Percentiles rank a stretch among this genome's conserved stretches.
These are phyloP conservation scores for Drosophila pseudoobscura DNA, from an alignment of 1,140 invertebrate species.

Conservation along the genomic window DNA sequence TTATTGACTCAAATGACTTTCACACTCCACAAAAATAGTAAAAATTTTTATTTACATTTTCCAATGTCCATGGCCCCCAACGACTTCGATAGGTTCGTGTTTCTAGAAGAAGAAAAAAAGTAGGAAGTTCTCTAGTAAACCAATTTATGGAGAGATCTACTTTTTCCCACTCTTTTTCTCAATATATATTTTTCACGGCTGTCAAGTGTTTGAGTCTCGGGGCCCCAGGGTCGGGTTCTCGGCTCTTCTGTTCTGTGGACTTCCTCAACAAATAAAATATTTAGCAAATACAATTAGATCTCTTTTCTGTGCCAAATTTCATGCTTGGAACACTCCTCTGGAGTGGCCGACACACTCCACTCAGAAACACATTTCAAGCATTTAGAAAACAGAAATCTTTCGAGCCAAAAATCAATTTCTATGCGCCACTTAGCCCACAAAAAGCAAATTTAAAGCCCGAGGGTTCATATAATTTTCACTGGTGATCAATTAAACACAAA, in stretches of 20 bases:
- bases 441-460: slow-evolving; percentile 25
- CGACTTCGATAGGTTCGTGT: slow-evolving; percentile 40
- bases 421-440: slow-evolving; percentile 36
- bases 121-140: slow-evolving; percentile 45
- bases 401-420: slow-evolving; percentile 16
- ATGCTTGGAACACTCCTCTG: slow-evolving; percentile 46
- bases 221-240: neutral
- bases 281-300: slow-evolving; percentile 19
- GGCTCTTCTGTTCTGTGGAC: slow-evolving; percentile 25
- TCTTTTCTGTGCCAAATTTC: slow-evolving; percentile 33
- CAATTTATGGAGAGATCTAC: slow-evolving; percentile 8
- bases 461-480: slow-evolving; percentile 14
- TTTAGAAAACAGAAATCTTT: slow-evolving; percentile 6
- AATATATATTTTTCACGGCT: slow-evolving; percentile 43
- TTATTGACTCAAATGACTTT: slow-evolving; percentile 60
- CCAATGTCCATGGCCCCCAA: neutral
- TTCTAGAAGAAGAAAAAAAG: slow-evolving; percentile 9
- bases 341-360: slow-evolving; percentile 11
- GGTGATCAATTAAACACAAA: slow-evolving; percentile 49
- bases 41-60: slow-evolving; percentile 34
- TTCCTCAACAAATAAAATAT: slow-evolving; percentile 40
- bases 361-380: slow-evolving; percentile 30
- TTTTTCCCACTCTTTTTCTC: neutral
- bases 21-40: slow-evolving; percentile 50
- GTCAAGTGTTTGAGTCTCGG: slow-evolving; percentile 38